phyloP scores from a whole-genome alignment of 2,888 invertebrate genomes.

The Dorcus hopei region DNA sequence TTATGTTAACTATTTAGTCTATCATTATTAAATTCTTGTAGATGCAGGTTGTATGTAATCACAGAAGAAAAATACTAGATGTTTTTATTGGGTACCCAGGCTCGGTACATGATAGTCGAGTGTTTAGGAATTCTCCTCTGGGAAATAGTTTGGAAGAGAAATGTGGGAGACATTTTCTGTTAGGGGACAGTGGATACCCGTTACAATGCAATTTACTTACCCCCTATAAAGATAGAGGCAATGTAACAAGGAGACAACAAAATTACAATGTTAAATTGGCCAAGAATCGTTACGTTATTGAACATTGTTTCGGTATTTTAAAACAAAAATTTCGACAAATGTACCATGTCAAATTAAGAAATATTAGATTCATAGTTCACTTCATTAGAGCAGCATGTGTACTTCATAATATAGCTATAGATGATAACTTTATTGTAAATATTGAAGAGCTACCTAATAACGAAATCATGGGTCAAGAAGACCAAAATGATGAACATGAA shows the following conservation, averaged over 20 bases:
- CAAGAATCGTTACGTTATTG: conserved; percentile 9
- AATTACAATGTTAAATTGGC: conserved; percentile 11
- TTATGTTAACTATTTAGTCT: too few species aligned
- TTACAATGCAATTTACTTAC: conserved; percentile 8
- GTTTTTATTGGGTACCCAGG: conserved; percentile 13
- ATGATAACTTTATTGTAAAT: conserved; percentile 8
- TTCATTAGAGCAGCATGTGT: conserved; percentile 21
- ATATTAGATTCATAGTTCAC: conserved; percentile 13
- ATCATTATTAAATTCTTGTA: background rate
- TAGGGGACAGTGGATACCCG: conserved; percentile 4
- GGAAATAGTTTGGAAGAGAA: background rate
- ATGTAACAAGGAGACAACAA: conserved; percentile 3
- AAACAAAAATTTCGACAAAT: conserved; percentile 17
- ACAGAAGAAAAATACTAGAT: conserved; percentile 8
- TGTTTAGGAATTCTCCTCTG: background rate
- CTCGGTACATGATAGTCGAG: conserved; percentile 9
- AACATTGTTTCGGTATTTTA: conserved; percentile 12
- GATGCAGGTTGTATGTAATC: conserved; percentile 14
- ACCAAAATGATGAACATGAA: too few species aligned
- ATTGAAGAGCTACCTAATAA: too few species aligned
- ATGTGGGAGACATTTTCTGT: conserved; percentile 1
- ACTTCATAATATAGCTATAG: conserved; percentile 19
- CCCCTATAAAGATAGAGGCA: conserved; percentile 6
- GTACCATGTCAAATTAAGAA: conserved; percentile 13
- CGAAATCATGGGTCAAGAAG: too few species aligned